A percentile compares a stretch with the other conserved stretches of the same genome.
phyloP scores from a whole-genome alignment of 92 coral and sea anemone genomes.

The Micromussa lordhowensis region DNA sequence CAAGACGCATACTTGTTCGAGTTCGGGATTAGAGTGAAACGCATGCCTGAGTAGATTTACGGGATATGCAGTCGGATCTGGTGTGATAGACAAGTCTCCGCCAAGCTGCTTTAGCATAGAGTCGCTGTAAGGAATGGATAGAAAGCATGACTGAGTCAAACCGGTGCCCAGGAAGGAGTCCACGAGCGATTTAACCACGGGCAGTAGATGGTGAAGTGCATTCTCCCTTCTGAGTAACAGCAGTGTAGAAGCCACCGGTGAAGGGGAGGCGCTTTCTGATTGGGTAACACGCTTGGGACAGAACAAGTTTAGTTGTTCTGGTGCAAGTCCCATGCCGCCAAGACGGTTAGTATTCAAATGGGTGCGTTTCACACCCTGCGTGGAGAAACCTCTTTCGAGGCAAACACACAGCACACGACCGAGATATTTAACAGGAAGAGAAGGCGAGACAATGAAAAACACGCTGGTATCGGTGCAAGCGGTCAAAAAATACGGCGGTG shows the following conservation, averaged over 20 bases:
- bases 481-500: slow-evolving; percentile 87
- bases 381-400: slow-evolving; percentile 75
- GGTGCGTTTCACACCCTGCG: slow-evolving; percentile 80
- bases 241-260: slow-evolving; percentile 74
- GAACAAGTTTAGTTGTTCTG: slow-evolving; percentile 78
- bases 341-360: slow-evolving; percentile 69
- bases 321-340: slow-evolving; percentile 79
- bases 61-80: slow-evolving; percentile 75
- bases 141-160: slow-evolving; percentile 64
- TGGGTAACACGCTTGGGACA: slow-evolving; percentile 63
- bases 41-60: slow-evolving; percentile 84
- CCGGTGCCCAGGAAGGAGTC: slow-evolving; percentile 1
- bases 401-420: slow-evolving; percentile 81
- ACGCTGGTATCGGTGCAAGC: slow-evolving; percentile 74
- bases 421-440: slow-evolving; percentile 76
- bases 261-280: not conserved
- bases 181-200: slow-evolving; percentile 64
- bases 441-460: slow-evolving; percentile 81
- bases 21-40: slow-evolving; percentile 89
- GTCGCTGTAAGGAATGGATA: slow-evolving; percentile 73
- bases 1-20: slow-evolving; percentile 94
- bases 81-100: slow-evolving; percentile 69
- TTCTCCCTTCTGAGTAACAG: slow-evolving; percentile 83
- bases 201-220: slow-evolving; percentile 77
- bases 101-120: slow-evolving; percentile 75